Base-by-base conservation (phyloP, 2,113 vertebrate species). In the Passer domesticus region DNA sequence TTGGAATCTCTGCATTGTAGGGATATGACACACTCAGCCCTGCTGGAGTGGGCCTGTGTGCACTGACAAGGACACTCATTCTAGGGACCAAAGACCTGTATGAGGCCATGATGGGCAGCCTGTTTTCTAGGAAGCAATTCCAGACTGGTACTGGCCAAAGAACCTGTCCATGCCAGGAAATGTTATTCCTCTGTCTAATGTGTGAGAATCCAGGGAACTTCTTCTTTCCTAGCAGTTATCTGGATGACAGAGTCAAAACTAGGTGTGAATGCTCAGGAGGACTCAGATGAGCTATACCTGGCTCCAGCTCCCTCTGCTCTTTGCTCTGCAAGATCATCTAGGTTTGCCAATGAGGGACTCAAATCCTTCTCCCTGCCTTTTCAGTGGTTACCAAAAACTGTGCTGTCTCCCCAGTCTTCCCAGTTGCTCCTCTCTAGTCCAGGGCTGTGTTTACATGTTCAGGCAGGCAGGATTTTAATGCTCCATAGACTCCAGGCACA, bases 1-100 rank as follows among this genome's bases (percentile, higher is more conserved):
- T 64, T 69, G 30, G 56, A 77, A 60, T 9, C 21, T 74, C 23
- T 50, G 1, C 13, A 37, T 46, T 28, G 7, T 2, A 4, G 13
- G 35, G 14, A 3, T 27, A 1, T 2, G 22, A 23, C n/a, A 19
- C 9, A 3, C 9, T 49, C 27, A 22, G 37, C 37, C 33, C 53
- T 0, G 0, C 43, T 7, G 73, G 46, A 13, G 21, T 5, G 9
- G 20, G 10, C 10, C n/a, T 17, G 0, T 11, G 8, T 27, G 13
- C 16, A 2, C 27, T 33, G 44, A 35, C 28, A 27, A 53, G 49
- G 31, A 27, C 24, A 8, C 39, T 69, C 33, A 46, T 11, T 28
- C 50, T 28, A 31, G 5, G 19, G 13, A 35, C 5, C 12, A 33
- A 50, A 56, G 16, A 50, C 24, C 33, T 33, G 14, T 16, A 27